These are phyloP conservation scores for Meteorus cinctellus DNA, from an alignment of 2,888 invertebrate species.

Conservation along the genomic window DNA sequence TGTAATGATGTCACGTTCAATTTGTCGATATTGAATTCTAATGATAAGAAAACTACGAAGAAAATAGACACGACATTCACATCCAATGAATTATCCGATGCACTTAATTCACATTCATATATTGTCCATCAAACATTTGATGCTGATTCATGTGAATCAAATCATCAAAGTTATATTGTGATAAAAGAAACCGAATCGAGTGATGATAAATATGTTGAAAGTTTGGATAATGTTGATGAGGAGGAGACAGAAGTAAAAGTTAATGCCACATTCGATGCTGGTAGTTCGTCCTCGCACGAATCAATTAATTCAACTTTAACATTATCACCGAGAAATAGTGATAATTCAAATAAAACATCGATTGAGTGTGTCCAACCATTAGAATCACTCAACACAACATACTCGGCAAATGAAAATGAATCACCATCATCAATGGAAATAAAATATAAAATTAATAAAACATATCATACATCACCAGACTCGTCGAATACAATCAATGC, in stretches of 20 bases:
- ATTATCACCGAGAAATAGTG: background rate
- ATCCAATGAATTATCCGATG: background rate
- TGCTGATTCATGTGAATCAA: conserved; percentile 17
- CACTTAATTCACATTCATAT: conserved; percentile 17
- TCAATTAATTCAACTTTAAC: conserved; percentile 10
- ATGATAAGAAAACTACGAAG: background rate
- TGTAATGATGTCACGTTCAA: background rate
- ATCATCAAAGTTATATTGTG: conserved; percentile 36
- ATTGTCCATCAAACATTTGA: conserved; percentile 35
- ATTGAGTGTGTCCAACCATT: background rate
- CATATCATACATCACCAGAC: background rate
- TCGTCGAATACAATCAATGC: background rate
- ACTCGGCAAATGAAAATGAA: conserved; percentile 18
- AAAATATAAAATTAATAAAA: conserved; percentile 1
- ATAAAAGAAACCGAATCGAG: background rate
- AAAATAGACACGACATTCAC: conserved; percentile 27
- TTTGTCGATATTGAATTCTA: background rate
- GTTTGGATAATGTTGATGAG: conserved; percentile 5
- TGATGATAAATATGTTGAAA: background rate
- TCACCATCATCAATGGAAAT: background rate
- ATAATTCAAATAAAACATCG: conserved; percentile 7
- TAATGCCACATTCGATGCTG: conserved; percentile 21
- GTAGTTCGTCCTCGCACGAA: background rate
- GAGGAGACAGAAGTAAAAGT: conserved; percentile 10
- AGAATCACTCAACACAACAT: conserved; percentile 17